A percentile compares a stretch with the other conserved stretches of the same genome.
Evolutionary conservation across 2,113 vertebrate species (phyloP).

Genomic region (Halcyon malimbica): DNA sequence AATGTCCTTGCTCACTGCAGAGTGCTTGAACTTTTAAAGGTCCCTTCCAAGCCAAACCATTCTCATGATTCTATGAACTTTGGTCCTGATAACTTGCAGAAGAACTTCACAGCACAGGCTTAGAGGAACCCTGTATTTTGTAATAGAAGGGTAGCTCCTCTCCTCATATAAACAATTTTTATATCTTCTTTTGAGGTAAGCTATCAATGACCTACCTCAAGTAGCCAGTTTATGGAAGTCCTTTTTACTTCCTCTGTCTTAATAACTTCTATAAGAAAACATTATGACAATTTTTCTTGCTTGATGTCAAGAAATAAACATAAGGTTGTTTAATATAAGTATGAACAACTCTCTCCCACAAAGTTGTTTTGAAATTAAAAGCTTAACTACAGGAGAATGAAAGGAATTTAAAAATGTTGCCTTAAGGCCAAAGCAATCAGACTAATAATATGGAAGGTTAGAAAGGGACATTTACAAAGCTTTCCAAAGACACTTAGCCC

Average conservation of each 20-base stretch:
- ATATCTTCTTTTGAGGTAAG: background rate
- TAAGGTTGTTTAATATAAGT: background rate
- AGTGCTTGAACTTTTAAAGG: background rate
- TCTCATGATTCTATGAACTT: background rate
- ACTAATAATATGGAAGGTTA: background rate
- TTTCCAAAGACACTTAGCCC: background rate
- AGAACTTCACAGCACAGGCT: background rate
- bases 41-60: background rate
- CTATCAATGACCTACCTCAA: background rate
- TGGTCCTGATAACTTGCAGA: background rate
- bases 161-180: background rate
- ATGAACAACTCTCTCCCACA: background rate
- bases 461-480: background rate
- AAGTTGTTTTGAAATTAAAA: constrained; percentile 43
- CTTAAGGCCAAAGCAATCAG: constrained; percentile 18
- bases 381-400: constrained; percentile 1
- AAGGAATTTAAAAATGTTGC: constrained; percentile 46
- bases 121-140: background rate
- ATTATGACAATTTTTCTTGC: background rate
- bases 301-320: background rate
- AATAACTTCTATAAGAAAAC: background rate
- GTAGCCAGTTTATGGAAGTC: background rate
- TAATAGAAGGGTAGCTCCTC: background rate
- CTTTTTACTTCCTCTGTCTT: background rate
- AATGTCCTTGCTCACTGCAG: background rate